A percentile compares a stretch with the other conserved stretches of the same genome.
Evolutionary conservation across 2,113 vertebrate genomes (phyloP).

Genomic region (Smithornis capensis): DNA sequence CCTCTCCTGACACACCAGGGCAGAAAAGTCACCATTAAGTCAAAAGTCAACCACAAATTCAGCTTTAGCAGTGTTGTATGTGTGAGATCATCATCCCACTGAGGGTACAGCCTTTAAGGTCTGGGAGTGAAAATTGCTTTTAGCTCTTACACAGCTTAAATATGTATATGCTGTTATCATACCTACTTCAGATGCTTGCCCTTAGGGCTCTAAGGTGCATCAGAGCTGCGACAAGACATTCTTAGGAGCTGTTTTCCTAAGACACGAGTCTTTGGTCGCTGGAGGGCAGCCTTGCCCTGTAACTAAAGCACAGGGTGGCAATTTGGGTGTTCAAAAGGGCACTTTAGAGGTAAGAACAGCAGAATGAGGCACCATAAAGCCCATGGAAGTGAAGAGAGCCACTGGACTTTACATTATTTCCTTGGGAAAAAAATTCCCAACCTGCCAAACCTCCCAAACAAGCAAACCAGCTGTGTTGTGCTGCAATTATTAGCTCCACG

Average conservation of each 20-base stretch:
- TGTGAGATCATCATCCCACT: background rate
- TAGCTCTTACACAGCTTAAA: background rate
- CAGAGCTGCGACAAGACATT: background rate
- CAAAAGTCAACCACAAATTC: background rate
- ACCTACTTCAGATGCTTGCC: background rate
- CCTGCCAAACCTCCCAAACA: rapidly evolving
- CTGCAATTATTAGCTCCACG: background rate
- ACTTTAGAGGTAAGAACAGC: background rate
- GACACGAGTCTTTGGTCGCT: background rate
- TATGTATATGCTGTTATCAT: background rate
- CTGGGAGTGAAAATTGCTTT: background rate
- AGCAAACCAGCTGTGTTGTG: background rate
- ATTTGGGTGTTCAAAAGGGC: background rate
- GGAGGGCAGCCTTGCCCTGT: slow-evolving; percentile 28
- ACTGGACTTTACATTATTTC: background rate
- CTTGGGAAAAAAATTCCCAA: background rate
- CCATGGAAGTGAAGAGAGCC: background rate
- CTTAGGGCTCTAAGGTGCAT: background rate
- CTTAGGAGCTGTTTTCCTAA: background rate
- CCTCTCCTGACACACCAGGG: background rate
- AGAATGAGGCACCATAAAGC: background rate
- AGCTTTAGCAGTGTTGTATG: background rate
- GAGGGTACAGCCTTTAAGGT: background rate
- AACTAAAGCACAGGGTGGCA: background rate
- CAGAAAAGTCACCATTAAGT: background rate